A percentile compares a stretch with the other conserved stretches of the same genome.
These are phyloP conservation scores for Scytalopus superciliaris DNA, from an alignment of 2,113 vertebrate species.

Conservation along the genomic window DNA sequence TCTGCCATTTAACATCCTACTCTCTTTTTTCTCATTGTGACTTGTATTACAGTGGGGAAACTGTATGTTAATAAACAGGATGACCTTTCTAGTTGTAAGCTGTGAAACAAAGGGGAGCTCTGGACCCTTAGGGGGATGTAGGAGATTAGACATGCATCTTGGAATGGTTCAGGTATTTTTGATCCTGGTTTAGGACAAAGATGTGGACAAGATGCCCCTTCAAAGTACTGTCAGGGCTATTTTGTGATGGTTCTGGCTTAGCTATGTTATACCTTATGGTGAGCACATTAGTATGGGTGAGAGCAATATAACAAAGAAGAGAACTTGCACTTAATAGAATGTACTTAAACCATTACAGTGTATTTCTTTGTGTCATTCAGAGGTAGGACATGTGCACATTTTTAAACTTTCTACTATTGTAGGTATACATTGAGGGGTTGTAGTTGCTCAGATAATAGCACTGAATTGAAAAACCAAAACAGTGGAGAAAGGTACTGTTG, in stretches of 20 bases:
- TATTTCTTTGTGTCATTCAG: neutral
- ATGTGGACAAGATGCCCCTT: neutral
- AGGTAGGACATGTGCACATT: neutral
- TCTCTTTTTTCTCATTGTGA: neutral
- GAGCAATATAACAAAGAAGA: neutral
- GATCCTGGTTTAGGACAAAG: neutral
- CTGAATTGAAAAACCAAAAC: neutral
- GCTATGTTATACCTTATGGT: neutral
- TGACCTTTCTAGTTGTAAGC: neutral
- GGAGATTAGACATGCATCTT: neutral
- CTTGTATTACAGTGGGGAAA: neutral
- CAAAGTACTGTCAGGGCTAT: neutral
- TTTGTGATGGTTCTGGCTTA: neutral
- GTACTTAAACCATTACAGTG: neutral
- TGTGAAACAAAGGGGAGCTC: neutral
- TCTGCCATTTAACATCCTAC: neutral
- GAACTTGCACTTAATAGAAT: neutral
- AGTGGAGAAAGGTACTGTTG: neutral
- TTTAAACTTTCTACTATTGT: neutral
- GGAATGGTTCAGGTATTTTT: neutral
- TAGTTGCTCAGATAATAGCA: neutral
- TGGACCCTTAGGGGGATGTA: rapidly evolving
- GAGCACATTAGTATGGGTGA: neutral
- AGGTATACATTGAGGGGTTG: neutral
- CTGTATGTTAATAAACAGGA: neutral